Conservation (phyloP, 2,113 vertebrate species). For the Tenebrosternarchus preto region DNA sequence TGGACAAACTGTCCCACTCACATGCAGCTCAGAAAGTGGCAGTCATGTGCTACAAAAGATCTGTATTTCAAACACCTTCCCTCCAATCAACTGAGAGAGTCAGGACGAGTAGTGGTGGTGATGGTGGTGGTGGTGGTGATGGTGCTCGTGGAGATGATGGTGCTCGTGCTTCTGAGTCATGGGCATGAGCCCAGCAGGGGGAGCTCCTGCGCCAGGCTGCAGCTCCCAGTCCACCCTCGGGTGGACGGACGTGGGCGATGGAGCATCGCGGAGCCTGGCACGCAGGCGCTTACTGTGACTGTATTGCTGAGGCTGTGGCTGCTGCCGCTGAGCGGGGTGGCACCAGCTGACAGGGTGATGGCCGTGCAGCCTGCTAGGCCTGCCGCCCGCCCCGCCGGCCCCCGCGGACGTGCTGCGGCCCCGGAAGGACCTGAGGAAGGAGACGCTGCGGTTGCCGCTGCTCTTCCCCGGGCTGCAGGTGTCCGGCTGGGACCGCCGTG, state of each 20-base stretch:
- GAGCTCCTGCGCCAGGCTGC: conserved; percentile 67
- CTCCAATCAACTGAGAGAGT: not conserved
- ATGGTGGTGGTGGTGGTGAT: conserved; percentile 87
- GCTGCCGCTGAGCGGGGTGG: conserved; percentile 63
- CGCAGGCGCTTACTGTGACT: conserved; percentile 66
- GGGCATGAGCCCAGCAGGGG: conserved; percentile 69
- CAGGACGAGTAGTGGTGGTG: conserved; percentile 77
- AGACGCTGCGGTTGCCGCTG: conserved; percentile 19
- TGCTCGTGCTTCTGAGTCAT: conserved; percentile 88
- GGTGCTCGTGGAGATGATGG: conserved; percentile 90
- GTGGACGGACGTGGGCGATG: conserved; percentile 61
- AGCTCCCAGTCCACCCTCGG: conserved; percentile 73
- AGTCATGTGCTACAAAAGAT: not conserved
- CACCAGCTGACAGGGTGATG: conserved; percentile 55
- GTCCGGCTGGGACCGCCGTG: conserved; percentile 48
- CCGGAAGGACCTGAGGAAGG: conserved; percentile 39
- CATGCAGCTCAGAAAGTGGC: not conserved
- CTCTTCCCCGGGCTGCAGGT: conserved; percentile 36
- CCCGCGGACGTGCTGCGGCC: conserved; percentile 69
- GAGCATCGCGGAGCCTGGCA: conserved; percentile 69
- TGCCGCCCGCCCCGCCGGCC: conserved; percentile 57
- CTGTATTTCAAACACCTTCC: not conserved
- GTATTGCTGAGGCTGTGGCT: conserved; percentile 72
- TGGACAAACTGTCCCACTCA: not conserved
- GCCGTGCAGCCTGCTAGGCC: conserved; percentile 54